Evolutionary conservation across 2,888 invertebrate genomes (phyloP), one percentile per base, ranked within the genome.

Genomic region (Gnatocerus cornutus): DNA sequence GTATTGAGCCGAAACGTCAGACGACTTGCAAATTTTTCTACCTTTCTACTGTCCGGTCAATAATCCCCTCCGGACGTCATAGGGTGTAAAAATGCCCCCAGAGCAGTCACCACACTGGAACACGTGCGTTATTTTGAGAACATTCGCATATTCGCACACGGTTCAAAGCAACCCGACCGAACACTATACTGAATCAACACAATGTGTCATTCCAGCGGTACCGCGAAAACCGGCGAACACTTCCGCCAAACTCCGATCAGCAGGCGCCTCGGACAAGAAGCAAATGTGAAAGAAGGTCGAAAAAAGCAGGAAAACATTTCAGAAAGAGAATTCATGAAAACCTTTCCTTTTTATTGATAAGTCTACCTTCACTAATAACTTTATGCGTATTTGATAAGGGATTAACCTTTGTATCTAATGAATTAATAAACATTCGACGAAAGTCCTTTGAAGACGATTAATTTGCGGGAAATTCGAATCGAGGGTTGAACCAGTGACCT

Each of bases 161-260:
- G 46, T 33, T 59, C 59, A 43, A 67, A 67, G 59, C 68, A 48
- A 62, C 41, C 67, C 71, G 71, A 67, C 52, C 67, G 67, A 62
- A 39, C 70, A 41, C 63, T 67, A 50, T 62, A 67, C 67, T 61
- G 71, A 71, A 71, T 67, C 71, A 71, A 71, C 71, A 71, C 71
- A 67, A 63, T 71, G 71, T 71, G 71, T 71, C 71, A 71, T 71
- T 71, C 71, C 71, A 71, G 71, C 71, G 33, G 63, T 61, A n/a
- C 62, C 55, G 67, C 71, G 67, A 67, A 52, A 39, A 41, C 37
- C 58, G 3, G 71, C 71, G 71, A 71, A 67, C 67, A 45, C 63
- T 71, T 71, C 71, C 71, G 71, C 71, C 50, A 67, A 67, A 12
- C 67, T 50, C 71, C 71, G 71, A 71, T 48, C 56, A 1, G 45